Conservation (phyloP, 2,888 invertebrate species). For the Drosophila meridiana region DNA sequence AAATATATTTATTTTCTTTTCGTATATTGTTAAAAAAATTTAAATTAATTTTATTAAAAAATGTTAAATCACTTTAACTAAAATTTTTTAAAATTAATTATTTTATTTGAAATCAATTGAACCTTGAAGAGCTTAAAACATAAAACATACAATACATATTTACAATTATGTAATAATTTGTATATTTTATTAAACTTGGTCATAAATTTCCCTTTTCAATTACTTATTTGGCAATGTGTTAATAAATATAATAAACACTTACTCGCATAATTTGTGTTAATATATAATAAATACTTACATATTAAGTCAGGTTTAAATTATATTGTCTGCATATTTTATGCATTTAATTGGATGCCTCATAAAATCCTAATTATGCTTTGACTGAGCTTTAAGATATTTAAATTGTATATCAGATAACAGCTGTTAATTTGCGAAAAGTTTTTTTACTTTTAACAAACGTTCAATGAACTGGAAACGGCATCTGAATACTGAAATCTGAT, state of each 20-base stretch:
- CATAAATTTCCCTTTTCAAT: too few relatives aligned
- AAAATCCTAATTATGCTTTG: background rate
- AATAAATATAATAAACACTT: background rate
- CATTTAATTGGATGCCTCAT: background rate
- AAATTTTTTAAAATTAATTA: too few relatives aligned
- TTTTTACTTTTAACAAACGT: conserved; percentile 10
- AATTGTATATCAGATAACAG: background rate
- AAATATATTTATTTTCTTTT: too few relatives aligned
- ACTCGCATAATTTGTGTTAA: background rate
- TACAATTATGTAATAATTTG: too few relatives aligned
- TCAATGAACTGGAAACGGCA: conserved; percentile 21
- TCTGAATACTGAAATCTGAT: conserved; percentile 14
- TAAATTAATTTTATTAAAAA: too few relatives aligned
- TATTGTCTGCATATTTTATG: background rate
- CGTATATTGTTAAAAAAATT: too few relatives aligned
- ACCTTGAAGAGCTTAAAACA: too few relatives aligned
- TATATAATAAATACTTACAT: background rate
- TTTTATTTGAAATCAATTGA: too few relatives aligned
- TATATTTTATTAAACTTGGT: too few relatives aligned
- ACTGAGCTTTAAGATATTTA: background rate
- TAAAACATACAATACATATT: too few relatives aligned
- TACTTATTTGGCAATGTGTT: background rate
- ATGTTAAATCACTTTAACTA: too few relatives aligned
- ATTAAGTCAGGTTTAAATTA: too few relatives aligned
- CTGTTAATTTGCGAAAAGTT: conserved; percentile 5